Evolutionary conservation across 2,888 invertebrate genomes (phyloP).

Genomic region (Plusia festucae): DNA sequence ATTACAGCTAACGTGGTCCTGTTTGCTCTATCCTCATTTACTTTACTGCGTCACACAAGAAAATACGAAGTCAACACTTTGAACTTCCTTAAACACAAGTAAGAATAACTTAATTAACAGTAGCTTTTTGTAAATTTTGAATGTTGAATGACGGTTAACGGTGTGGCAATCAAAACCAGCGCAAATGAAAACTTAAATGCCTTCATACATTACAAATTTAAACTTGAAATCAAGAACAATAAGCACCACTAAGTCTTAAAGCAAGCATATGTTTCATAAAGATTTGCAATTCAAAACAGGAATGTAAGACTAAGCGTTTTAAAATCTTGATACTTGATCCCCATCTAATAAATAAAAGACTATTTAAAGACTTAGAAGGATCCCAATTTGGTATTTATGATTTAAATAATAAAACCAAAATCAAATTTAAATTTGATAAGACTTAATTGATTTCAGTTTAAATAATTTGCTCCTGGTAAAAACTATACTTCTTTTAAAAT

Average conservation of each 20-base stretch:
- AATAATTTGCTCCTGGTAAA: too few species aligned
- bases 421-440: too few species aligned
- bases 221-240: too few species aligned
- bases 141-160: background rate
- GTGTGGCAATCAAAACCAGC: background rate
- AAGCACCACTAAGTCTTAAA: too few species aligned
- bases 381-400: background rate
- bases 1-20: constrained; percentile 89
- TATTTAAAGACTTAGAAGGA: background rate
- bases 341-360: background rate
- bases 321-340: too few species aligned
- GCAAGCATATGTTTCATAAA: background rate
- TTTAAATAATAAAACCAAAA: background rate
- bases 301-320: too few species aligned
- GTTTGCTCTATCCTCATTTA: constrained; percentile 89
- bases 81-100: constrained; percentile 90
- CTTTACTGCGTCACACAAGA: constrained; percentile 88
- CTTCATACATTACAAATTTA: background rate
- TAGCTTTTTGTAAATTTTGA: background rate
- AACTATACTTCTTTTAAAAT: too few species aligned
- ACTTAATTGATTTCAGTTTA: too few species aligned
- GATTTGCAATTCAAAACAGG: background rate
- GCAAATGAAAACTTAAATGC: background rate
- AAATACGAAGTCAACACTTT: constrained; percentile 86
- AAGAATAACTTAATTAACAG: constrained; percentile 43